These are phyloP conservation scores for Pheosia tremula DNA, from an alignment of 2,888 invertebrate species.

Conservation along the genomic window DNA sequence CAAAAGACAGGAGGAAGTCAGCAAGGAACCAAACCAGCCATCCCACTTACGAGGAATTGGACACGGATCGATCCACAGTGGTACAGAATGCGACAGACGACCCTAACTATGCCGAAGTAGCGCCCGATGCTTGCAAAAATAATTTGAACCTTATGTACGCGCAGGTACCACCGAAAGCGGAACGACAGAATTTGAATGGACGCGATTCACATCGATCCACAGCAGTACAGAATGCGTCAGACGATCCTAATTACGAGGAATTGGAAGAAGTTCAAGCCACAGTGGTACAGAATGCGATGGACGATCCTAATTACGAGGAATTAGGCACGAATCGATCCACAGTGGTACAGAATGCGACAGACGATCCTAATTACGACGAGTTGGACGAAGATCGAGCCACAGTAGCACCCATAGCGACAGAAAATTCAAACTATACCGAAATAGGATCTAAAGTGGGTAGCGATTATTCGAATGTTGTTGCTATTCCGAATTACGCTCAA, in stretches of 20 bases:
- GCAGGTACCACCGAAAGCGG: neutral
- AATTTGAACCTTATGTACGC: neutral
- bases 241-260: neutral
- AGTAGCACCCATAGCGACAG: no score
- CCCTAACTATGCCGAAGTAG: neutral
- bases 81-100: neutral
- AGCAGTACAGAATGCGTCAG: no score
- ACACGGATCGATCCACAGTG: neutral
- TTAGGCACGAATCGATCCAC: no score
- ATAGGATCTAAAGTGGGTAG: no score
- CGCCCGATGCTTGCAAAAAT: neutral
- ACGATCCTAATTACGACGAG: no score
- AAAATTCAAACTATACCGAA: no score
- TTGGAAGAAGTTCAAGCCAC: neutral
- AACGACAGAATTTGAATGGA: neutral
- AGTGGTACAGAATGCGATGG: neutral
- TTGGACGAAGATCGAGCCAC: no score
- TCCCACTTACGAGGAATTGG: neutral
- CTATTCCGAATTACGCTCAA: constrained; percentile 6
- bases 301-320: neutral
- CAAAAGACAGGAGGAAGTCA: neutral
- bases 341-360: no score
- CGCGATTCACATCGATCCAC: neutral
- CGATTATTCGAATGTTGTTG: neutral
- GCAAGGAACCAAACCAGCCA: neutral